These are phyloP conservation scores for Stomorhina lunata DNA, from an alignment of 2,888 invertebrate genomes.

Conservation along the genomic window DNA sequence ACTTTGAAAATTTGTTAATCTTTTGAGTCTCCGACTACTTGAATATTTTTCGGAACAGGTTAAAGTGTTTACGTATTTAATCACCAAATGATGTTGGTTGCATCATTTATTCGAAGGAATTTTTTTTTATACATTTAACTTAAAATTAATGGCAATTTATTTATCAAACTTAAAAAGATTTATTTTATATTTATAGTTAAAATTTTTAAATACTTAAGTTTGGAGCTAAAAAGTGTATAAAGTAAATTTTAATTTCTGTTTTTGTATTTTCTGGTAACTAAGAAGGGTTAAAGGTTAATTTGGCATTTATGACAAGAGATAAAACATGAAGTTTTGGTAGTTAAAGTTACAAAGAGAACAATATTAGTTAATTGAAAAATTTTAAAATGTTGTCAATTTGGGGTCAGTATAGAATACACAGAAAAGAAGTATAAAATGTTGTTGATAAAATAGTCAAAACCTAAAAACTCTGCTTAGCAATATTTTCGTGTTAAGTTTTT, in stretches of 20 bases:
- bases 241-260: neutral
- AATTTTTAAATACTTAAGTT: neutral
- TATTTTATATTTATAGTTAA: no score
- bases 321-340: neutral
- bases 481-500: no score
- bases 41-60: constrained; percentile 44
- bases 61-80: constrained; percentile 55
- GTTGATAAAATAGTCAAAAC: no score
- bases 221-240: no score
- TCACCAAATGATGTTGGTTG: constrained; percentile 36
- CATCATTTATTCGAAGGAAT: constrained; percentile 34
- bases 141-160: constrained; percentile 32
- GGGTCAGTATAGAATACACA: no score
- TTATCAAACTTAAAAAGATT: no score
- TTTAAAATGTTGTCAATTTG: neutral
- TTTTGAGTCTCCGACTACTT: neutral
- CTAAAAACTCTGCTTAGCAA: no score
- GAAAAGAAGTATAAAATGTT: no score
- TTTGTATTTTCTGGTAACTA: neutral
- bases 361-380: neutral
- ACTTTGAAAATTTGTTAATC: no score
- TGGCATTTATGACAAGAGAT: constrained; percentile 15
- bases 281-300: constrained; percentile 40
- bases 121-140: constrained; percentile 8
- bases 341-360: neutral